Percentiles rank a stretch among this genome's conserved stretches.
phyloP scores from a whole-genome alignment of 2,797 vertebrate genomes.

The Spinus pinus region DNA sequence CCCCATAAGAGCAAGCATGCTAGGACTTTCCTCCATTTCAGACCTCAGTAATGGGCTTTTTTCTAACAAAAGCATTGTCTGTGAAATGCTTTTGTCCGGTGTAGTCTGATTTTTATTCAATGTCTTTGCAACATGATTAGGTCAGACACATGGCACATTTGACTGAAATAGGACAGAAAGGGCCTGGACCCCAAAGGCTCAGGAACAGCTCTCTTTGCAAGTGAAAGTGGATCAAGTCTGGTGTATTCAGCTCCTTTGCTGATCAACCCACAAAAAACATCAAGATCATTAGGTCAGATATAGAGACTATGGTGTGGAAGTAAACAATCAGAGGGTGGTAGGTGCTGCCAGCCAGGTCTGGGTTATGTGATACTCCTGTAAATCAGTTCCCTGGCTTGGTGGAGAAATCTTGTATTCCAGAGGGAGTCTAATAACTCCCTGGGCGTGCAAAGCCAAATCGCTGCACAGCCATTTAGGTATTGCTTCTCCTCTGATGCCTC shows the following conservation, averaged over 20 bases:
- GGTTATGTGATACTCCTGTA: neutral
- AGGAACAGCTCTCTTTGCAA: neutral
- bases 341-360: neutral
- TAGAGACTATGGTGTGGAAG: neutral
- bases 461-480: neutral
- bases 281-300: neutral
- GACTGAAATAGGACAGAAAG: neutral
- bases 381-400: neutral
- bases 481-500: neutral
- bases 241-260: neutral
- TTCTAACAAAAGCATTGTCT: neutral
- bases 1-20: neutral
- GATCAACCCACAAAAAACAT: neutral
- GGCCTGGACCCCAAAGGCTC: accelerated
- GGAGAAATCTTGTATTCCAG: neutral
- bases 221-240: neutral
- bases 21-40: neutral
- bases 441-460: neutral
- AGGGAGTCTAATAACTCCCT: neutral
- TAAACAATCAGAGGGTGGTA: neutral
- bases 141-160: neutral
- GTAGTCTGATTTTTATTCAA: neutral
- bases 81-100: neutral
- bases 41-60: neutral
- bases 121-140: neutral